Evolutionary conservation across 2,113 vertebrate genomes (phyloP).

Genomic region (Dicentrarchus labrax): DNA sequence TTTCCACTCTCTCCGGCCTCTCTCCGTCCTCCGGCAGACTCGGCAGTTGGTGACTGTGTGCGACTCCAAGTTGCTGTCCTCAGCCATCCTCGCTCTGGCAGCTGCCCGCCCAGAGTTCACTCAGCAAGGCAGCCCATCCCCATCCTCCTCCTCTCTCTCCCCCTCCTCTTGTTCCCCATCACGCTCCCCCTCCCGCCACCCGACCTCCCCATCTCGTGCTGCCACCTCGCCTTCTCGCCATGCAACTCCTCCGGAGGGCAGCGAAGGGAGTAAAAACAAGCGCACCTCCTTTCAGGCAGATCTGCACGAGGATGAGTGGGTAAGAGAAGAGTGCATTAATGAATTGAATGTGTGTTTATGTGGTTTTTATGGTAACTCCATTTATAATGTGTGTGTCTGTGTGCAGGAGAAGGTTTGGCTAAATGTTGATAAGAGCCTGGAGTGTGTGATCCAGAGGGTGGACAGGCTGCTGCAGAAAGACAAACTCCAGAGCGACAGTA

Average conservation of each 20-base stretch:
- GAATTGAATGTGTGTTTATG: background rate
- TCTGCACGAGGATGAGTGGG: conserved; percentile 97
- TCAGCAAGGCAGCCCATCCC: conserved; percentile 90
- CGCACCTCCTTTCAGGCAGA: conserved; percentile 91
- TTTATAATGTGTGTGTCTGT: conserved; percentile 4
- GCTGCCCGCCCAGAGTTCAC: conserved; percentile 93
- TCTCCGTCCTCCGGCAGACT: conserved; percentile 82
- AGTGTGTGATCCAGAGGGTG: conserved; percentile 96
- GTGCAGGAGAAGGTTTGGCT: conserved; percentile 95
- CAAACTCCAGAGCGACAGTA: conserved; percentile 90
- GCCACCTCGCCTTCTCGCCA: conserved; percentile 91
- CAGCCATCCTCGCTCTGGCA: conserved; percentile 92
- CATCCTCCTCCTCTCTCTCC: conserved; percentile 92
- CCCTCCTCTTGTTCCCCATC: conserved; percentile 84
- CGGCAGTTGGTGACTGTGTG: conserved; percentile 96
- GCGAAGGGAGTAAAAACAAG: conserved; percentile 90
- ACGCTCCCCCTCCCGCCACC: conserved; percentile 80
- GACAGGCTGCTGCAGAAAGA: conserved; percentile 94
- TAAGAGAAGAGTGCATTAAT: conserved; percentile 72
- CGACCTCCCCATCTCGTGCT: conserved; percentile 86
- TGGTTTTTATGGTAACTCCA: background rate
- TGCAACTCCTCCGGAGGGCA: conserved; percentile 86
- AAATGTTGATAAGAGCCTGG: conserved; percentile 98
- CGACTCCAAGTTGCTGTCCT: conserved; percentile 94
- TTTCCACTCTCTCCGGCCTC: background rate